Percentiles rank a stretch among this genome's conserved stretches.
Conservation (phyloP, 2,888 invertebrate genomes). For the Xestia c-nigrum region DNA sequence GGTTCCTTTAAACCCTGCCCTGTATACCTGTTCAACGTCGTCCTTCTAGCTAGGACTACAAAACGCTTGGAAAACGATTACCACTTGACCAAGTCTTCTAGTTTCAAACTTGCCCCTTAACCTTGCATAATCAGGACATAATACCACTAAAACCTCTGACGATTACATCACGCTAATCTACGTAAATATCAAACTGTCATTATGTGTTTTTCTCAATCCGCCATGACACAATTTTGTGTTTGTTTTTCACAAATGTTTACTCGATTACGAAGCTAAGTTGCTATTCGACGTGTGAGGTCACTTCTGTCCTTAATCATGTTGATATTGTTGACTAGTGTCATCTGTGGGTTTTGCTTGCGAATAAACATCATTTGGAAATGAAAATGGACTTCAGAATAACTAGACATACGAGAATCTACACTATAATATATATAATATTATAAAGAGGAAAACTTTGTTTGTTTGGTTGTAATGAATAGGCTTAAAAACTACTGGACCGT, state of each 20-base stretch:
- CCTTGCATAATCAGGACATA: background rate
- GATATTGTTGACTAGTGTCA: slow-evolving; percentile 14
- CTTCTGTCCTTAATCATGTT: slow-evolving; percentile 36
- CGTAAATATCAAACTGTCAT: slow-evolving; percentile 50
- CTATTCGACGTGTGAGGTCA: slow-evolving; percentile 37
- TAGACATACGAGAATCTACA: no score
- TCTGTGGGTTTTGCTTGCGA: slow-evolving; percentile 5
- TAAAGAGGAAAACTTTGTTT: no score
- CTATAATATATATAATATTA: no score
- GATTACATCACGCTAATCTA: slow-evolving; percentile 49
- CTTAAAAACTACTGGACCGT: no score
- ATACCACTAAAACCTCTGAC: background rate
- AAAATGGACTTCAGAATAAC: background rate
- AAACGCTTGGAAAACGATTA: background rate
- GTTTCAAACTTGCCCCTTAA: background rate
- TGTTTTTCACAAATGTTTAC: slow-evolving; percentile 60
- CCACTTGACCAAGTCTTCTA: background rate
- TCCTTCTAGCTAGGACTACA: background rate
- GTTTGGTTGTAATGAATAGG: no score
- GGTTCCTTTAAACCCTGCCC: no score
- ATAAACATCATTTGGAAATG: slow-evolving; percentile 5
- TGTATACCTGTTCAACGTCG: background rate
- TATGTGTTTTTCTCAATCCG: slow-evolving; percentile 56
- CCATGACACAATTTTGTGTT: slow-evolving; percentile 64
- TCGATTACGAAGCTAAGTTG: slow-evolving; percentile 52